Conservation (phyloP, 2,113 vertebrate genomes). For the Accipiter cooperii region DNA sequence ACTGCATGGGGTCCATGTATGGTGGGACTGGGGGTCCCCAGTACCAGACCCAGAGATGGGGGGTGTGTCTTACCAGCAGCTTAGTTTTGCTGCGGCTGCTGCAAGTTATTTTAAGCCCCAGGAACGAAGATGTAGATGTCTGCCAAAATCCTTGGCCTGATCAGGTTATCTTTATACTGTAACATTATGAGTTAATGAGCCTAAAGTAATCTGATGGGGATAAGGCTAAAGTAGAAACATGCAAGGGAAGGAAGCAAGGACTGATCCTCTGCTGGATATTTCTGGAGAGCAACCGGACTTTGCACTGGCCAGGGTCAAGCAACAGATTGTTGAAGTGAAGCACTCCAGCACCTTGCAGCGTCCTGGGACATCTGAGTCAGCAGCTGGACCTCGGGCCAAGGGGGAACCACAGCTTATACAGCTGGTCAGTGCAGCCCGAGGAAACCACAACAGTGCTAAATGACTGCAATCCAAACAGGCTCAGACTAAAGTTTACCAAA, state of each 20-base stretch:
- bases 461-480: neutral
- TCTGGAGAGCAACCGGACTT: neutral
- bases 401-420: rapidly evolving
- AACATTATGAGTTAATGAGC: neutral
- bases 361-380: neutral
- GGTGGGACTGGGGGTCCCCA: neutral
- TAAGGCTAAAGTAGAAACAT: neutral
- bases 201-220: neutral
- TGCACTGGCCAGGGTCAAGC: neutral
- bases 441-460: neutral
- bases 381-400: neutral
- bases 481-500: neutral
- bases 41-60: neutral
- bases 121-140: neutral
- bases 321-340: neutral
- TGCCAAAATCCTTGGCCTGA: neutral
- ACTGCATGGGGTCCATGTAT: rapidly evolving
- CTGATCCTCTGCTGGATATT: neutral
- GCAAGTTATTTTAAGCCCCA: neutral
- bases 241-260: neutral
- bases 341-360: rapidly evolving
- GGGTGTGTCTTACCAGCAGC: neutral
- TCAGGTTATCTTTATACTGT: neutral
- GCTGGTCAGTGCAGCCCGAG: neutral
- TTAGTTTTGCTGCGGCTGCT: neutral